Evolutionary conservation across 2,113 vertebrate genomes (phyloP), one percentile per base, ranked within the genome.

Genomic region (Lophochroa leadbeateri): DNA sequence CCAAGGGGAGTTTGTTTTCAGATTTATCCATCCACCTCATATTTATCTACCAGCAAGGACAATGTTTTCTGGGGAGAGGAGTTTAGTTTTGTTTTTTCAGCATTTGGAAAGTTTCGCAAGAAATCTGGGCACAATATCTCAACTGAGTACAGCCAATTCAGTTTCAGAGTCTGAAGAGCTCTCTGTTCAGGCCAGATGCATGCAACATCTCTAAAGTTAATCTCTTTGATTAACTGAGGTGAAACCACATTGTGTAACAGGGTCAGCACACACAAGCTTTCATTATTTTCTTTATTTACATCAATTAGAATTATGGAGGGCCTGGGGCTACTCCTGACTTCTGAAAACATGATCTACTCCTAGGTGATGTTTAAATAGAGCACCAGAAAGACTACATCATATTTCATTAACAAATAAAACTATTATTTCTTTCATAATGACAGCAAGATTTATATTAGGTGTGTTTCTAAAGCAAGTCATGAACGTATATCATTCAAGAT

Each of bases 161-260:
- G 91, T 94, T 97, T 95, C 82, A 93, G 95, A 96, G 94, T 97
- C 95, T 96, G 93, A 94, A 96, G 97, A 96, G 57, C 96, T 98
- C 96, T 97, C 92, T 94, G 86, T 97, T 98, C 93, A 83, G 75
- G 93, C 95, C 97, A 99, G 98, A 99, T 98, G 98, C 98, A 98
- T 98, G 95, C 97, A 98, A 98, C 98, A 98, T 98, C 98, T 99
- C 98, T 97, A 96, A 97, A 97, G 98, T 97, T 98, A 58, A 58
- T 58, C 57, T 98, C 97, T 98, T 98, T 99, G 98, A 99, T 99
- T 99, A 99, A 99, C 98, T 99, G 99, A 98, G 98, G 98, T 99
- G 98, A 99, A 95, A 98, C 91, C 97, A 98, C 98, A 97, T 96
- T 97, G 97, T 97, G 98, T 98, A 98, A 98, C 98, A 98, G 98